Evolutionary conservation across 2,888 invertebrate genomes (phyloP).

Genomic region (Morpho achilles): DNA sequence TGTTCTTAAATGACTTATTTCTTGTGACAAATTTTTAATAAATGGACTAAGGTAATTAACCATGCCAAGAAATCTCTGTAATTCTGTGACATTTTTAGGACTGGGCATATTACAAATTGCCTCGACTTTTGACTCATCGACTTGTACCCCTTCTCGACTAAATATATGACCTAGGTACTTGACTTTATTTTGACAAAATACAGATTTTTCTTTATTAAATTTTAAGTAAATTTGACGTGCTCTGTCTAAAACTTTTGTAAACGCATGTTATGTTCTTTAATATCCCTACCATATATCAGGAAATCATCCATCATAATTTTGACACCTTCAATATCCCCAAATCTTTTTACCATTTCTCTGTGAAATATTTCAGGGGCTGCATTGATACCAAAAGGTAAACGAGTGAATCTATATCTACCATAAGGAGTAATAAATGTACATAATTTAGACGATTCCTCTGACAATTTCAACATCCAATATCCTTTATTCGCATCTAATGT

Average conservation of each 20-base stretch:
- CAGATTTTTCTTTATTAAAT: slow-evolving; percentile 17
- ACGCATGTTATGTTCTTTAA: slow-evolving; percentile 18
- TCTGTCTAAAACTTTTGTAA: slow-evolving; percentile 18
- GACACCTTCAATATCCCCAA: too few relatives aligned
- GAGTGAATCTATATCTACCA: too few relatives aligned
- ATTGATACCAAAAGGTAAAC: too few relatives aligned
- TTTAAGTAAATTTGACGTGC: slow-evolving; percentile 18
- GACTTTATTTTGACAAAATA: slow-evolving; percentile 20
- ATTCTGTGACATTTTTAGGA: slow-evolving; percentile 8
- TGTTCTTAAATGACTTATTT: slow-evolving; percentile 6
- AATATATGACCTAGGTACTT: slow-evolving; percentile 24
- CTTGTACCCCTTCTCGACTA: background rate
- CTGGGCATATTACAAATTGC: slow-evolving; percentile 1
- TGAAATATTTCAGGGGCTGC: too few relatives aligned
- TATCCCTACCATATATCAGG: too few relatives aligned
- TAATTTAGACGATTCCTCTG: too few relatives aligned
- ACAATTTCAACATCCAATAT: too few relatives aligned
- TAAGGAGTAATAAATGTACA: too few relatives aligned
- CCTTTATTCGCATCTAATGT: too few relatives aligned
- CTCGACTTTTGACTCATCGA: background rate
- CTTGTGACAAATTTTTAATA: slow-evolving; percentile 18
- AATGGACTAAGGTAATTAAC: slow-evolving; percentile 23
- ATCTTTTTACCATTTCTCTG: too few relatives aligned
- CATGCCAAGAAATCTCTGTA: slow-evolving; percentile 27
- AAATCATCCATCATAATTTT: too few relatives aligned